Percentiles rank a stretch among this genome's conserved stretches.
Conservation (phyloP, 2,113 vertebrate species). For the Catharus bicknelli region DNA sequence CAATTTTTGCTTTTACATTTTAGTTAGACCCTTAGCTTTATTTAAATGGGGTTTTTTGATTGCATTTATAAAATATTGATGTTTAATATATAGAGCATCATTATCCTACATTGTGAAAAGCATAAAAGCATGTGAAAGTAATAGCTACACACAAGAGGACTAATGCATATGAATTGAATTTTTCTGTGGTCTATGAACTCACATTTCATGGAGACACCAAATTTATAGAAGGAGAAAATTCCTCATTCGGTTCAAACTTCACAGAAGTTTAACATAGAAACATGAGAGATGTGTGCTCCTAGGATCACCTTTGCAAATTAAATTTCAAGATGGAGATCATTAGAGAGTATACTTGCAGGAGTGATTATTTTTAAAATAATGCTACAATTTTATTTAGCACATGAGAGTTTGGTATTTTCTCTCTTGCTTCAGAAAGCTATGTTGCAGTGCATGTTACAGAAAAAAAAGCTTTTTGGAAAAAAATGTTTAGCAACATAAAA, state of each 20-base stretch:
- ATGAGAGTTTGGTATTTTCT: not conserved
- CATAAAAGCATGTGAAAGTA: not conserved
- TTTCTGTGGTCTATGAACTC: constrained; percentile 20
- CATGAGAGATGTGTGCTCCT: not conserved
- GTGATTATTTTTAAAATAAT: not conserved
- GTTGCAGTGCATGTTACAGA: not conserved
- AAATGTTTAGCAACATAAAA: not conserved
- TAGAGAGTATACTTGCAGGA: not conserved
- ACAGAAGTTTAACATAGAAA: not conserved
- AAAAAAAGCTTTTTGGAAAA: not conserved
- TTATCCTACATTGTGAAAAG: constrained; percentile 6
- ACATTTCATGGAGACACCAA: constrained; percentile 10
- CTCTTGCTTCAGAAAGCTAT: not conserved
- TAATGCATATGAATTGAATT: not conserved
- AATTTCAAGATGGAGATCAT: not conserved
- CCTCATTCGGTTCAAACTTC: constrained; percentile 4
- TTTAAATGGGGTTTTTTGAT: not conserved
- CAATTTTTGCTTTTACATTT: not conserved
- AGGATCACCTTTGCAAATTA: constrained; percentile 12
- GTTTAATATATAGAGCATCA: constrained; percentile 23
- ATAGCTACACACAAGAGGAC: not conserved
- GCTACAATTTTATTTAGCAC: not conserved
- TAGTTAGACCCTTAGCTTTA: not conserved
- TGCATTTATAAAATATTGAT: constrained; percentile 38
- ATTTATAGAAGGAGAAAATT: constrained; percentile 21